Conservation (phyloP, 1,140 invertebrate genomes). For the Thaumatotibia leucotreta region DNA sequence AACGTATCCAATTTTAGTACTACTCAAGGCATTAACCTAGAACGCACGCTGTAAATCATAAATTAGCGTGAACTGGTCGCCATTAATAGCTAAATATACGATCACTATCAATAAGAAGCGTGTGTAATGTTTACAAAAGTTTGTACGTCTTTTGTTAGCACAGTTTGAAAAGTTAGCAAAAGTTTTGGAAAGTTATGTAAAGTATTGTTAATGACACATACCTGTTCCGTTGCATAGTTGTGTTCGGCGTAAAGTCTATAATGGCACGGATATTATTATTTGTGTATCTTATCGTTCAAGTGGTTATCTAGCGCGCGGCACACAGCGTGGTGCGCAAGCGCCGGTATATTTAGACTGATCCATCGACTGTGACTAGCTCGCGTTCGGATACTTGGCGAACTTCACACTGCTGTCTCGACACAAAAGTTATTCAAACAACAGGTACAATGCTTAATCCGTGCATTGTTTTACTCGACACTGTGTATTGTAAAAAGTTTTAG, state of each 20-base stretch:
- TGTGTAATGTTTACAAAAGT: constrained; percentile 36
- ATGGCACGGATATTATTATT: constrained; percentile 36
- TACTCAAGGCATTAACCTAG: constrained; percentile 12
- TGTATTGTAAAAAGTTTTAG: not conserved
- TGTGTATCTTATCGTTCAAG: constrained; percentile 65
- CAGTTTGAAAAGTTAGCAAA: constrained; percentile 26
- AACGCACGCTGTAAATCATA: constrained; percentile 13
- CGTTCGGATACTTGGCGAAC: constrained; percentile 42
- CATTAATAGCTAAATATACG: constrained; percentile 8
- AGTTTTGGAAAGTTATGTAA: constrained; percentile 24
- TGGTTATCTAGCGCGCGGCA: constrained; percentile 34
- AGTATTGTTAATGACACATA: constrained; percentile 37
- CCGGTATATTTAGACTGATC: constrained; percentile 73
- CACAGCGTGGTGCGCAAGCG: constrained; percentile 42
- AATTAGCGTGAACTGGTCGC: constrained; percentile 13
- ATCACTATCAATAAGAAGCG: not conserved
- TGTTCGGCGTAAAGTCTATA: constrained; percentile 27
- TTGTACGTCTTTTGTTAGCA: constrained; percentile 8
- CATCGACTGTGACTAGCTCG: constrained; percentile 48
- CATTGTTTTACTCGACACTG: not conserved
- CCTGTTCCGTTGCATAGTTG: constrained; percentile 64
- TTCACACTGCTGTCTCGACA: not conserved
- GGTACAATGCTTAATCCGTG: not conserved
- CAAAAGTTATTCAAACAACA: not conserved
- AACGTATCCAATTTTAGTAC: constrained; percentile 14